Evolutionary conservation across 1,140 invertebrate species (phyloP).

Genomic region (Temnothorax longispinosus): DNA sequence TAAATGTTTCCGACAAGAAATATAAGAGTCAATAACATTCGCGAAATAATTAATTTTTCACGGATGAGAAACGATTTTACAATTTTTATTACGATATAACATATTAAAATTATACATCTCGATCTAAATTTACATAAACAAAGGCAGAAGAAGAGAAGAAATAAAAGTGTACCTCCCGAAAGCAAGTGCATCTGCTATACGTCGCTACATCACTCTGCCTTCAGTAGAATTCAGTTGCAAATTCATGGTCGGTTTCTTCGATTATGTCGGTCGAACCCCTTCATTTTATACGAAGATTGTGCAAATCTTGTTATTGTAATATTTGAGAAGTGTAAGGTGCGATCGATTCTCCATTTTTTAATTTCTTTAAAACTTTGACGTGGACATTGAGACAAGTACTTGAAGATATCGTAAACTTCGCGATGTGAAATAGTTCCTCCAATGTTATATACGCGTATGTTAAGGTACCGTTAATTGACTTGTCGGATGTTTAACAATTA

Average conservation of each 20-base stretch:
- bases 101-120: neutral
- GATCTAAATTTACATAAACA: neutral
- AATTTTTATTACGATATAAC: neutral
- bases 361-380: neutral
- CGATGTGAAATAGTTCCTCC: neutral
- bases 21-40: neutral
- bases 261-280: neutral
- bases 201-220: neutral
- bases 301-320: neutral
- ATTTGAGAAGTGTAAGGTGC: slow-evolving; percentile 28
- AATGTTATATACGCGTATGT: neutral
- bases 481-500: neutral
- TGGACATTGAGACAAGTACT: neutral
- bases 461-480: slow-evolving; percentile 44
- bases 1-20: neutral
- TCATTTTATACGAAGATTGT: neutral
- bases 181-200: neutral
- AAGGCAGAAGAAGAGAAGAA: neutral
- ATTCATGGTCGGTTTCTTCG: neutral
- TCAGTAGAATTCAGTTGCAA: neutral
- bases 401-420: neutral
- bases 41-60: neutral
- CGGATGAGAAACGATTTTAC: neutral
- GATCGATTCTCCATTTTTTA: neutral
- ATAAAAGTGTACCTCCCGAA: no score